Conservation (phyloP, 2,113 vertebrate species). For the Coregonus clupeaformis region DNA sequence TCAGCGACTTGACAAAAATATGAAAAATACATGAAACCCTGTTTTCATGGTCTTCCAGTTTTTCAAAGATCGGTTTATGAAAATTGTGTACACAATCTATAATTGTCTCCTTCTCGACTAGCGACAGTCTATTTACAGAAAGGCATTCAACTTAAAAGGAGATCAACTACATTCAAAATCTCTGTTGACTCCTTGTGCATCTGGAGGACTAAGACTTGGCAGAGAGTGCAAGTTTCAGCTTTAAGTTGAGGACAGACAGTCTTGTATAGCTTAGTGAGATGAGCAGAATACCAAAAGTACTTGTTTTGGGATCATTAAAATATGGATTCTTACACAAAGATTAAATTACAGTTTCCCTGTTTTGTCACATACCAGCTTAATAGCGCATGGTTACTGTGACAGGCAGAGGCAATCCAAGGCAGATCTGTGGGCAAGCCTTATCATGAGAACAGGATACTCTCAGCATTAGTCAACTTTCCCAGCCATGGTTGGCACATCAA, state of each 20-base stretch:
- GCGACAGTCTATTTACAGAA: constrained; percentile 19
- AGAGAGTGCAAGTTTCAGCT: background rate
- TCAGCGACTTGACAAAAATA: constrained; percentile 78
- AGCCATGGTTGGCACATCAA: constrained; percentile 33
- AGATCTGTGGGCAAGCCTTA: constrained; percentile 40
- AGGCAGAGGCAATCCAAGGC: constrained; percentile 56
- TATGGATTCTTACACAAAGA: background rate
- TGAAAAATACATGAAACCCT: constrained; percentile 78
- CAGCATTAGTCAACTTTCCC: constrained; percentile 64
- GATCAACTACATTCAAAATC: constrained; percentile 23
- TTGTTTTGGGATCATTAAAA: background rate
- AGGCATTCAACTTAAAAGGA: constrained; percentile 26
- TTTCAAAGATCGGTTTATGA: constrained; percentile 74
- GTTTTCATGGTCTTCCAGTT: constrained; percentile 80
- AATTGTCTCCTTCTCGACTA: constrained; percentile 50
- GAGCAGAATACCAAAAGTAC: background rate
- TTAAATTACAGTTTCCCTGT: constrained; percentile 16
- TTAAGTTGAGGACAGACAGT: background rate
- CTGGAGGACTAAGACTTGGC: constrained; percentile 2
- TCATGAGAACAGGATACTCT: constrained; percentile 54
- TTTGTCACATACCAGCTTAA: constrained; percentile 48
- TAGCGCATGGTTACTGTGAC: constrained; percentile 35
- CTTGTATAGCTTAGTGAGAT: background rate
- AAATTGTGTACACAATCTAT: constrained; percentile 70
- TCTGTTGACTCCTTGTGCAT: constrained; percentile 17